phyloP scores from a whole-genome alignment of 1,140 invertebrate genomes.

The Drosophila athabasca region DNA sequence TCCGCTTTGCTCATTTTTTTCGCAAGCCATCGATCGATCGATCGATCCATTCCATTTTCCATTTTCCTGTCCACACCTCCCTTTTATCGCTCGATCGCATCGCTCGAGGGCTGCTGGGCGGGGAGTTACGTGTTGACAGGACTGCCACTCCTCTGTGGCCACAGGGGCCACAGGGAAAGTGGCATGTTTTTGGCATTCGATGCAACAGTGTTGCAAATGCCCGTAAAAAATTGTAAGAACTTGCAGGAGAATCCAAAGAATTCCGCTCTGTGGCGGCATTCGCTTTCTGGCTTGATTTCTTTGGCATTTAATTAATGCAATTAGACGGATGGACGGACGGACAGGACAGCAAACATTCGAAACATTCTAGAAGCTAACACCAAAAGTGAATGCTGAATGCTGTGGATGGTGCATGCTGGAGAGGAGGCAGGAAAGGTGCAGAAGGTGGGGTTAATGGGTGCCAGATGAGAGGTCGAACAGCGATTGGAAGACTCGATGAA shows the following conservation, averaged over 20 bases:
- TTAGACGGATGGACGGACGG: constrained; percentile 8
- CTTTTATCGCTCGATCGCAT: background rate
- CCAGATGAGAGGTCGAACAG: background rate
- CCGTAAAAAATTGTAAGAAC: constrained; percentile 44
- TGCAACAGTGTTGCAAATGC: constrained; percentile 30
- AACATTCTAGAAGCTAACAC: constrained; percentile 2
- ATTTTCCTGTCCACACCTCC: constrained; percentile 4
- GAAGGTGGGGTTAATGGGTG: background rate
- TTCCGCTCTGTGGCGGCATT: background rate
- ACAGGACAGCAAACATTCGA: constrained; percentile 10
- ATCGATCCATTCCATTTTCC: constrained; percentile 31
- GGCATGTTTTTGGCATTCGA: constrained; percentile 25
- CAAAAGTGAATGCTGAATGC: constrained; percentile 13
- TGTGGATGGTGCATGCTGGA: too few relatives aligned
- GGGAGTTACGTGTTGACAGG: constrained; percentile 30
- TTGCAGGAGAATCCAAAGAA: constrained; percentile 18
- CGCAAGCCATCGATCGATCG: constrained; percentile 55
- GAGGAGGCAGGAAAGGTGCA: too few relatives aligned
- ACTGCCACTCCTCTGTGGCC: constrained; percentile 1
- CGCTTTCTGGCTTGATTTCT: constrained; percentile 16
- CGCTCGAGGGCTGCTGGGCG: background rate
- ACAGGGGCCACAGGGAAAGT: constrained; percentile 22
- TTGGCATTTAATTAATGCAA: constrained; percentile 48
- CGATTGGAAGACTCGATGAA: too few relatives aligned
- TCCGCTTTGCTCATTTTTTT: constrained; percentile 18